Base-by-base conservation (phyloP, 2,797 vertebrate genomes). In the Psittacula derbiana region DNA sequence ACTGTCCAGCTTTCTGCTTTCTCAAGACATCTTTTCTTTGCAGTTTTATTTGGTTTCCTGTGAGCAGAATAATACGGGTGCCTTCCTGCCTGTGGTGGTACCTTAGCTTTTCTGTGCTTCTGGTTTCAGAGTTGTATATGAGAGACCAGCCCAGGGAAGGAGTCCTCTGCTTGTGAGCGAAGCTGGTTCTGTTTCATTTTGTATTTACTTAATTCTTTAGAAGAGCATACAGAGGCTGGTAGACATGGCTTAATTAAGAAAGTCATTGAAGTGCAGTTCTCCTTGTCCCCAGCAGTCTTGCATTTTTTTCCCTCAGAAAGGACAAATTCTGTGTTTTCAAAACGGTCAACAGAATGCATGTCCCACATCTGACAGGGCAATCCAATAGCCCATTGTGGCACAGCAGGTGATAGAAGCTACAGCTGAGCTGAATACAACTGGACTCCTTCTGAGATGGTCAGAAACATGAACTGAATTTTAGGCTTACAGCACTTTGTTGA, bases 121-220 rank as follows among this genome's bases (percentile, higher is more conserved):
- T 25, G 53, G 6, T 18, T 3, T n/a, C 49, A 13, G 6, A 16
- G 70, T 17, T 13, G 3, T 2, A 11, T 19, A 9, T 24, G 49
- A 38, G 23, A 75, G 47, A n/a, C 31, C 70, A 43, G 80, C 12
- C 16, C 18, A 6, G 70, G 49, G 18, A 23, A 55, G 16, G 30
- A 8, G 0, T 10, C 17, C 4, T 36, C 43, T 40, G 24, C 1
- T 0, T 13, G 27, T 5, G 8, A 15, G 14, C 15, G 40, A n/a
- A 36, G 31, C 31, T 36, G 47, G 24, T 28, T 52, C 47, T 50
- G 46, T 24, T 52, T 6, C 38, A 4, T 21, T 64, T 52, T 23
- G 10, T 12, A n/a, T 23, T 43, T 44, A 9, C 75, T 78, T 18
- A 8, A 5, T 15, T 64, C 38, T 20, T 36, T 52, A 64, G 36